Evolutionary conservation across 2,113 vertebrate species (phyloP), one percentile per base, ranked within the genome.

Genomic region (Nasalis larvatus): DNA sequence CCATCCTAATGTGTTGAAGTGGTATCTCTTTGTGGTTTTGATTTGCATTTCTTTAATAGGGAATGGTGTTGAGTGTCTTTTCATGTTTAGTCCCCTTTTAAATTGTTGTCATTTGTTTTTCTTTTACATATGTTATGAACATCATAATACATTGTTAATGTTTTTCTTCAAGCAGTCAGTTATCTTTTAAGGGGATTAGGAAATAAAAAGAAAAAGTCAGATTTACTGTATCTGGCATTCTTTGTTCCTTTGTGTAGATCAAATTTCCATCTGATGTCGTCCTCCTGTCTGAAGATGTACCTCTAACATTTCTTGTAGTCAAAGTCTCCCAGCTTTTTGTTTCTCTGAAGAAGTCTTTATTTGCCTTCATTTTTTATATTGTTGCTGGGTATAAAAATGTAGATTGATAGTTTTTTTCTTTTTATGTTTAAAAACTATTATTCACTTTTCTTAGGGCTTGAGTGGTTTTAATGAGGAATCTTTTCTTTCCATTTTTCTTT

Each of bases 281-380:
- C 10, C 21, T 69, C 8, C 17, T 60, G 37, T 35, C 56, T 89
- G 56, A 89, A 83, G 66, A 83, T 35, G 14, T 9, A 47, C 71
- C n/a, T 37, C 40, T 63, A 86, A 25, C 6, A 13, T 58, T 69
- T 69, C 60, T 58, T 69, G 37, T 40, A 35, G 21, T 77, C 40
- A 89, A 47, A 2, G 18, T 89, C 56, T 92, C 13, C 83, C 35
- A 83, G 47, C 63, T 30, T 52, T 56, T 54, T 89, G 17, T 21
- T 94, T 76, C 68, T 91, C 42, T 78, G 49, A 92, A 92, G 58
- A 87, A 68, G 23, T 40, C 32, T 91, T 35, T 47, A 63, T 83
- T 77, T 84, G 35, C 42, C 47, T 86, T 80, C n/a, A 86, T 86
- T 96, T 68, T 63, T 94, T 18, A 63, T 91, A 95, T 58, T 80